These are phyloP conservation scores for Corvus moneduloides DNA, from an alignment of 2,113 vertebrate genomes.

Conservation along the genomic window DNA sequence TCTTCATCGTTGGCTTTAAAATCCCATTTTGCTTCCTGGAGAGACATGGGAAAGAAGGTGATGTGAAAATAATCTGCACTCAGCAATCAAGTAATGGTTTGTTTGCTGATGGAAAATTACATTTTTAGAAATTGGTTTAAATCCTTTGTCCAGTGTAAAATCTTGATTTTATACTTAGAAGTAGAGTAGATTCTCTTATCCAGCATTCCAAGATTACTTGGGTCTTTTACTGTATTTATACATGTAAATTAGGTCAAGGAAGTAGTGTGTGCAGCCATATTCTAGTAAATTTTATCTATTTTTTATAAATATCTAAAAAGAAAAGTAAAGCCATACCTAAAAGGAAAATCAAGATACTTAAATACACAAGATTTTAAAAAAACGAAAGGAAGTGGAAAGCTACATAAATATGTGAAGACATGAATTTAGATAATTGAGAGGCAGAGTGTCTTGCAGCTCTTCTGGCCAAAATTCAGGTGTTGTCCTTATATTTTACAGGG, in stretches of 20 bases:
- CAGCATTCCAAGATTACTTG: background rate
- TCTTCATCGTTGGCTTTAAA: accelerated
- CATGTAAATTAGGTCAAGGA: background rate
- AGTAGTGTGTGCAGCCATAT: background rate
- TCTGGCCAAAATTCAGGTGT: background rate
- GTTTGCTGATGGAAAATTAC: background rate
- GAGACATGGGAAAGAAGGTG: background rate
- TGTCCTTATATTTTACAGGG: background rate
- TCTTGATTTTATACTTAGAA: background rate
- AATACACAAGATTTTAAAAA: background rate
- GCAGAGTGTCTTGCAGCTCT: background rate
- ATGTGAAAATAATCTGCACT: background rate
- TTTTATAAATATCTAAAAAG: background rate
- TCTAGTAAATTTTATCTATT: background rate
- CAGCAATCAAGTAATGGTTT: background rate
- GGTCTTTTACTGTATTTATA: background rate
- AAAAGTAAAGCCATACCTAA: background rate
- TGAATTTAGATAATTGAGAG: background rate
- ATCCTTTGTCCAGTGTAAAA: background rate
- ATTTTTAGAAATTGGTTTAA: background rate
- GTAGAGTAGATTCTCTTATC: background rate
- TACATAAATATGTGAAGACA: background rate
- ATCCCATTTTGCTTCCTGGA: background rate
- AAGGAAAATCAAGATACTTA: background rate
- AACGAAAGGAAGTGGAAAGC: background rate